Conservation (phyloP, 2,797 vertebrate genomes). For the Staurois parvus region DNA sequence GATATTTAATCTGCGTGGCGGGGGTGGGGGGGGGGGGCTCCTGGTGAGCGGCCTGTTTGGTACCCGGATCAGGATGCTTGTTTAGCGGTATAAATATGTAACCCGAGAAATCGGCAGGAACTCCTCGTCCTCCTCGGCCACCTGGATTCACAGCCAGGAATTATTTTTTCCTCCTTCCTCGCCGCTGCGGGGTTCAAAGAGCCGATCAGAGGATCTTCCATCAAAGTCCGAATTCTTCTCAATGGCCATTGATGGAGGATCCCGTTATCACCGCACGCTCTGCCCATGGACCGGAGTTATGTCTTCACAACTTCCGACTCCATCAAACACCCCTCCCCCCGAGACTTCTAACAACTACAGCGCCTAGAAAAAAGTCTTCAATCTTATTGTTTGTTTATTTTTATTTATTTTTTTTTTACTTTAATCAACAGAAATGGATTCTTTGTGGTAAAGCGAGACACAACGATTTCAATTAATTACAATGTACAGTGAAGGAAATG, state of each 20-base stretch:
- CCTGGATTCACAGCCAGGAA: constrained; percentile 81
- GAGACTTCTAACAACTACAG: too few species aligned
- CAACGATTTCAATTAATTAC: too few species aligned
- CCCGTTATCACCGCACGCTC: neutral
- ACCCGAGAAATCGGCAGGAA: constrained; percentile 92
- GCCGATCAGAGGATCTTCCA: constrained; percentile 68
- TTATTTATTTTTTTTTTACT: too few species aligned
- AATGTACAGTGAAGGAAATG: too few species aligned
- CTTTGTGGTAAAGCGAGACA: too few species aligned
- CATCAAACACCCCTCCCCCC: too few species aligned
- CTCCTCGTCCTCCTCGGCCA: constrained; percentile 80
- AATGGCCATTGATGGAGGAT: neutral
- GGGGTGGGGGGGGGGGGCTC: constrained; percentile 73
- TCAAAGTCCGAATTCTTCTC: constrained; percentile 66
- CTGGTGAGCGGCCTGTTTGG: constrained; percentile 78
- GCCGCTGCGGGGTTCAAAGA: constrained; percentile 72
- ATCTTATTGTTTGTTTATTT: too few species aligned
- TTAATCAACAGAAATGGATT: too few species aligned
- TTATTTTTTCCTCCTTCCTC: constrained; percentile 72
- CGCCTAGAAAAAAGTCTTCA: too few species aligned
- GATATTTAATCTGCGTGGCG: constrained; percentile 78
- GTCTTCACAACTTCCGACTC: neutral
- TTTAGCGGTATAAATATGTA: constrained; percentile 90
- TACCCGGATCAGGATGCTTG: constrained; percentile 82
- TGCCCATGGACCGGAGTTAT: neutral